Percentiles rank a stretch among this genome's conserved stretches.
phyloP scores from a whole-genome alignment of 1,140 invertebrate species.

The Panulirus ornatus region DNA sequence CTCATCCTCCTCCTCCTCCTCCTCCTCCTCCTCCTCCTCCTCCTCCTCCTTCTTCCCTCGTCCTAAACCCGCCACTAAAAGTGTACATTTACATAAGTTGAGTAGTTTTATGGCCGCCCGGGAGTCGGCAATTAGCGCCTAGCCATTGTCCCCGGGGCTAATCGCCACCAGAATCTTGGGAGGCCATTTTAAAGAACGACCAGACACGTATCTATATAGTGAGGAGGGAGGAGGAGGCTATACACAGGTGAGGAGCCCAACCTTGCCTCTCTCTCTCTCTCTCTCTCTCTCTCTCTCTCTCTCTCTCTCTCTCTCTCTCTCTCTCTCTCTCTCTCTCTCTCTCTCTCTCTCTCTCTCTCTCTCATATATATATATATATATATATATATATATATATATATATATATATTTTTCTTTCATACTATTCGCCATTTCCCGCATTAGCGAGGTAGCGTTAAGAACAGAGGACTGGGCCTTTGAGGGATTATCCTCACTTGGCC shows the following conservation, averaged over 20 bases:
- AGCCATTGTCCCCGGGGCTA: background rate
- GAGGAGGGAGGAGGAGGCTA: background rate
- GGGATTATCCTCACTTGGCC: too few relatives aligned
- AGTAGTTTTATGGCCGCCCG: conserved; percentile 33
- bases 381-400: too few relatives aligned
- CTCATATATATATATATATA: too few relatives aligned
- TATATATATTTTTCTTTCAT: too few relatives aligned
- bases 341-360: conserved; percentile 25
- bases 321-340: conserved; percentile 19
- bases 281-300: conserved; percentile 34
- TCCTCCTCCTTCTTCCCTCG: background rate
- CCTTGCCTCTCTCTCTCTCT: conserved; percentile 33
- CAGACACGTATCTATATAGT: background rate
- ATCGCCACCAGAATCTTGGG: conserved; percentile 17
- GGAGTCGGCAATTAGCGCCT: conserved; percentile 37
- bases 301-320: background rate
- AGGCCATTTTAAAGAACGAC: background rate
- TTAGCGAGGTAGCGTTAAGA: too few relatives aligned
- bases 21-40: background rate
- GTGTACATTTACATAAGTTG: conserved; percentile 29
- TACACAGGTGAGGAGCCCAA: background rate
- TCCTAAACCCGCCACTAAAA: background rate
- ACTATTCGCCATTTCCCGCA: too few relatives aligned
- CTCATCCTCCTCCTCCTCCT: background rate
- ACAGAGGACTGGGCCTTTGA: too few relatives aligned